A percentile compares a stretch with the other conserved stretches of the same genome.
These are phyloP conservation scores for Colletes collaris DNA, from an alignment of 2,888 invertebrate species.

Conservation along the genomic window DNA sequence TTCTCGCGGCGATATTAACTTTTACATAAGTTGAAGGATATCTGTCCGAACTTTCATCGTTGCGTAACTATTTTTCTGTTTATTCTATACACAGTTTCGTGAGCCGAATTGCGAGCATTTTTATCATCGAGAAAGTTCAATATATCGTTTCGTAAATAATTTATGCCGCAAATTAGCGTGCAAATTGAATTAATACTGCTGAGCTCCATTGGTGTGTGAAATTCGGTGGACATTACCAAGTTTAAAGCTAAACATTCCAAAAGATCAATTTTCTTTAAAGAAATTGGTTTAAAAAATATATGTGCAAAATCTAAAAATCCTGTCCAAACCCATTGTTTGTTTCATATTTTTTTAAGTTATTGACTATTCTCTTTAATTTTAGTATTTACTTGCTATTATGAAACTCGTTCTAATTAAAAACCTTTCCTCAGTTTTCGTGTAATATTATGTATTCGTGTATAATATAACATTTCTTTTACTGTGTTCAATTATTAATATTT, in stretches of 20 bases:
- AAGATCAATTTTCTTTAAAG: no score
- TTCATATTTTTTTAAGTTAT: background rate
- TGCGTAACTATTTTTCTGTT: conserved; percentile 14
- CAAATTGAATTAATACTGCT: background rate
- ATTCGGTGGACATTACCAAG: background rate
- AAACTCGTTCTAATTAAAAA: no score
- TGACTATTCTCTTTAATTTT: no score
- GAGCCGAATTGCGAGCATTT: background rate
- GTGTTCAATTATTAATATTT: no score
- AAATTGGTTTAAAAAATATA: no score
- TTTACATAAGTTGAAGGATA: conserved; percentile 19
- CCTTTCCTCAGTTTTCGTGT: no score
- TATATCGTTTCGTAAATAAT: background rate
- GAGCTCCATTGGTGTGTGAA: background rate
- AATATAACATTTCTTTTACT: no score
- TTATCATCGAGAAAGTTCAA: background rate
- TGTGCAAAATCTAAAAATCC: no score
- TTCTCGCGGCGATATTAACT: conserved; percentile 34
- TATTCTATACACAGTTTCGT: conserved; percentile 1
- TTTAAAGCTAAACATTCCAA: no score
- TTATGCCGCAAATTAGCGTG: background rate
- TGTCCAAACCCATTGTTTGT: background rate
- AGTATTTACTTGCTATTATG: no score
- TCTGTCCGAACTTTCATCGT: conserved; percentile 34
- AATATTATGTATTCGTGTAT: no score